Evolutionary conservation across 1,140 invertebrate genomes (phyloP).

Genomic region (Zophobas atratus): DNA sequence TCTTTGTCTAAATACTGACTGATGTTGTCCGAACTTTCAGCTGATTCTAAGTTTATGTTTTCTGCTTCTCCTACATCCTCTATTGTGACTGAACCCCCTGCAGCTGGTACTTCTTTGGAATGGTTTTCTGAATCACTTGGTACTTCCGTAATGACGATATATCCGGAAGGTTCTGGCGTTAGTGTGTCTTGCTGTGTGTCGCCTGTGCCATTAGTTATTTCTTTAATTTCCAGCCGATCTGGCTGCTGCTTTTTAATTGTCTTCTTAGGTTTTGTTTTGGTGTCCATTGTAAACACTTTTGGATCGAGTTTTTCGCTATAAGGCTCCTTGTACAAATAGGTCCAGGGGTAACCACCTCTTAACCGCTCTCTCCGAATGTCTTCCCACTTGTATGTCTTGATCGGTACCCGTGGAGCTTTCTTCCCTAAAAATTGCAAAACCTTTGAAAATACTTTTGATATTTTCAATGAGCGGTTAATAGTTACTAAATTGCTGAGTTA

Average conservation of each 20-base stretch:
- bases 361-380: constrained; percentile 74
- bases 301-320: constrained; percentile 61
- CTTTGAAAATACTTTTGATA: constrained; percentile 30
- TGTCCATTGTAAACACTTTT: constrained; percentile 61
- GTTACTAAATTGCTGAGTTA: no score
- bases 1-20: constrained; percentile 67
- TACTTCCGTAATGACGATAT: constrained; percentile 45
- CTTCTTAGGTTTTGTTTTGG: constrained; percentile 48
- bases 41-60: constrained; percentile 57
- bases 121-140: constrained; percentile 44
- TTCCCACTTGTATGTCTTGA: constrained; percentile 82
- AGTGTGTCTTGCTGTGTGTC: constrained; percentile 48
- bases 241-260: constrained; percentile 51
- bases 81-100: constrained; percentile 26
- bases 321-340: constrained; percentile 70
- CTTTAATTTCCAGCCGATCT: constrained; percentile 51
- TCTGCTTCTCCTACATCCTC: constrained; percentile 49
- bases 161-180: constrained; percentile 32
- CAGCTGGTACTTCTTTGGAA: constrained; percentile 9
- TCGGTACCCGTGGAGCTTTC: constrained; percentile 72
- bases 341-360: constrained; percentile 80
- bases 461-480: no score
- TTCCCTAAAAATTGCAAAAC: constrained; percentile 56
- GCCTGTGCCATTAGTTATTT: constrained; percentile 47
- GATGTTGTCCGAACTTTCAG: constrained; percentile 64